Percentiles rank a stretch among this genome's conserved stretches.
Conservation (phyloP, 2,797 vertebrate genomes). For the Orestias chungarensis region DNA sequence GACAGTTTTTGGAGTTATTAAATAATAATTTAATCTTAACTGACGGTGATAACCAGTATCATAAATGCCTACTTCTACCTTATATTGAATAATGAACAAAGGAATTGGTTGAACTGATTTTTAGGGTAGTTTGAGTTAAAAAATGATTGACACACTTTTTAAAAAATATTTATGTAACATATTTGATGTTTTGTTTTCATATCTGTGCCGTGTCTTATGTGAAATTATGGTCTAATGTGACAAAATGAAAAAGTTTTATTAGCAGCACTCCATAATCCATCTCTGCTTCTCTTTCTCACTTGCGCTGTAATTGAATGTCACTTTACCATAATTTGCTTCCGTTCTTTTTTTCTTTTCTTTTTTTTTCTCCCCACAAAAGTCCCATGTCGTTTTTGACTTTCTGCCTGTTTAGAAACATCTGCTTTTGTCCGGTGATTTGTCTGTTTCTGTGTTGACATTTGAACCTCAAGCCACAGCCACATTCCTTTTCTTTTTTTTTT, state of each 20-base stretch:
- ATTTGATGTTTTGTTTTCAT: not conserved
- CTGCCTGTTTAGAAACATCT: constrained; percentile 24
- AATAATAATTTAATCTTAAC: too few species aligned
- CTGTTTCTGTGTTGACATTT: constrained; percentile 19
- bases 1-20: too few species aligned
- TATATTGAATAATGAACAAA: too few species aligned
- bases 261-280: not conserved
- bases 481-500: not conserved
- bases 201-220: not conserved
- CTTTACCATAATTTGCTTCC: not conserved
- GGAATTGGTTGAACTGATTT: too few species aligned
- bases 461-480: constrained; percentile 1
- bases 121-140: too few species aligned
- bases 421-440: constrained; percentile 8
- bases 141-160: not conserved
- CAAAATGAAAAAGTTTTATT: not conserved
- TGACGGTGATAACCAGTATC: too few species aligned
- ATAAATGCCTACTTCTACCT: too few species aligned
- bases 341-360: too few species aligned
- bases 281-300: not conserved
- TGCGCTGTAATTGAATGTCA: not conserved
- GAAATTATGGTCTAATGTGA: not conserved
- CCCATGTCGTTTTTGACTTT: constrained; percentile 8
- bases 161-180: not conserved
- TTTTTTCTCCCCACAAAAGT: too few species aligned